Percentiles rank a stretch among this genome's conserved stretches.
Evolutionary conservation across 2,888 invertebrate species (phyloP).

Genomic region (Nematopogon swammerdamellus): DNA sequence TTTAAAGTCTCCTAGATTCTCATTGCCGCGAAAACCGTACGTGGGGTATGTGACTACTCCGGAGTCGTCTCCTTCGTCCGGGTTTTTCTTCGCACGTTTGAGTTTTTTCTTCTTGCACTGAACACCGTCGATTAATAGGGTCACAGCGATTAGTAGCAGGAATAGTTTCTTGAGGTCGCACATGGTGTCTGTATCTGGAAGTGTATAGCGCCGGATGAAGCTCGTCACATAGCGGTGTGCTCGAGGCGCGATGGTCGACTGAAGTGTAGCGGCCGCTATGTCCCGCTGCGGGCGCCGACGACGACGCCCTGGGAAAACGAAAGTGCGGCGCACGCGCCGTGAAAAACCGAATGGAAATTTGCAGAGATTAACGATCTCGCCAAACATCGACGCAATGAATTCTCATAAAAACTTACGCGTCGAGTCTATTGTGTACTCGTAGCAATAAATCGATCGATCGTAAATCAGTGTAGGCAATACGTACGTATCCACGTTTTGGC

Average conservation of each 20-base stretch:
- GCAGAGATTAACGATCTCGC: background rate
- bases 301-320: conserved; percentile 43
- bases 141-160: background rate
- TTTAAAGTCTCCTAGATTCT: background rate
- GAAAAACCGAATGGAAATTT: conserved; percentile 14
- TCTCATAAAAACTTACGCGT: background rate
- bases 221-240: background rate
- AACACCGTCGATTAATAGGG: background rate
- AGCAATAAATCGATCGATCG: too few species aligned
- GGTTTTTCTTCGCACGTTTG: conserved; percentile 23
- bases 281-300: conserved; percentile 17
- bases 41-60: conserved; percentile 44
- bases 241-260: conserved; percentile 19
- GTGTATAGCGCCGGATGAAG: conserved; percentile 18
- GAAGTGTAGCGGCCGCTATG: conserved; percentile 16
- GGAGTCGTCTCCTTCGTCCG: conserved; percentile 27
- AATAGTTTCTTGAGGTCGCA: conserved; percentile 7
- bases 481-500: too few species aligned
- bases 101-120: conserved; percentile 29
- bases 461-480: too few species aligned
- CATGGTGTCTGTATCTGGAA: conserved; percentile 24
- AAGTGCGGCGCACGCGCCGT: conserved; percentile 36
- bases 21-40: conserved; percentile 38
- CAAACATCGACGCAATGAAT: background rate
- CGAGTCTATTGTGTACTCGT: too few species aligned